Evolutionary conservation across 2,888 invertebrate species (phyloP).

Genomic region (Sipunculus nudus): DNA sequence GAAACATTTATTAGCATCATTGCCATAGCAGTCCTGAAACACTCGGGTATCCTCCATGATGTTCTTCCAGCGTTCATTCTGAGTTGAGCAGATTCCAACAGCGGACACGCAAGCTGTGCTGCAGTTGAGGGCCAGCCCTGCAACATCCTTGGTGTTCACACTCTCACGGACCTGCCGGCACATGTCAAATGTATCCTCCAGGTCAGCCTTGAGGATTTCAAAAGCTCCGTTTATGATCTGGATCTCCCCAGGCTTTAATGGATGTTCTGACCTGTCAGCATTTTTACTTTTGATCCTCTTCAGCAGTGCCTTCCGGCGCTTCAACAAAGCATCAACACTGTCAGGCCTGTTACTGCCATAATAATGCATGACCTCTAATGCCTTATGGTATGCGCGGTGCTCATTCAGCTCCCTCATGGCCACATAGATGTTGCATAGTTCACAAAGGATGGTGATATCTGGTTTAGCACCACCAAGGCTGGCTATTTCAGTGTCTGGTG

Average conservation of each 20-base stretch:
- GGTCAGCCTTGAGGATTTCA: constrained; percentile 56
- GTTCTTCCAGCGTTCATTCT: constrained; percentile 57
- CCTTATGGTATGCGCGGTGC: constrained; percentile 55
- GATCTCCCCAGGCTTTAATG: constrained; percentile 36
- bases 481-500: too few species aligned
- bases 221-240: constrained; percentile 54
- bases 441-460: constrained; percentile 44
- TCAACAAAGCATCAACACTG: constrained; percentile 45
- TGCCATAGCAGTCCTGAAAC: constrained; percentile 61
- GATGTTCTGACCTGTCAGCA: constrained; percentile 37
- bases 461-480: too few species aligned
- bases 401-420: constrained; percentile 47
- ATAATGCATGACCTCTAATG: constrained; percentile 43
- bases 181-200: constrained; percentile 55
- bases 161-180: constrained; percentile 46
- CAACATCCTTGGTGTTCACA: constrained; percentile 48
- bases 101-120: constrained; percentile 49
- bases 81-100: constrained; percentile 42
- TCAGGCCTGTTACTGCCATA: constrained; percentile 40
- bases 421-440: constrained; percentile 49
- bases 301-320: constrained; percentile 48
- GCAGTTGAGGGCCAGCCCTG: constrained; percentile 51
- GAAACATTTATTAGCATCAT: constrained; percentile 57
- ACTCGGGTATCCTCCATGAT: constrained; percentile 61
- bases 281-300: constrained; percentile 38